These are phyloP conservation scores for Vireo altiloquus DNA, from an alignment of 2,113 vertebrate genomes.

Conservation along the genomic window DNA sequence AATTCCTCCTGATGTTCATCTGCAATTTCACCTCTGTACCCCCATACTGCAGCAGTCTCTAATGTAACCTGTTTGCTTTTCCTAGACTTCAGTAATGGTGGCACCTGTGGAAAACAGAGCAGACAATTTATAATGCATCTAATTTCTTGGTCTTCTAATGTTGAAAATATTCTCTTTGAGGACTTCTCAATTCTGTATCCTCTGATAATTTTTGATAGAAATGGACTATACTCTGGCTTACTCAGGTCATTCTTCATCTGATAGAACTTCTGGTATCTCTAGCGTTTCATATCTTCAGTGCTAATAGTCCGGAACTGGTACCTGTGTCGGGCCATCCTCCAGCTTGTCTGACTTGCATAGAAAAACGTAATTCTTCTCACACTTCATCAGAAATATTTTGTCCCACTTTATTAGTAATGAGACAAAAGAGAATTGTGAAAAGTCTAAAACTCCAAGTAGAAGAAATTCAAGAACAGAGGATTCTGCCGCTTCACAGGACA, in stretches of 20 bases:
- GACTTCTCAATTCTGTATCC: conserved; percentile 62
- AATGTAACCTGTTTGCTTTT: conserved; percentile 62
- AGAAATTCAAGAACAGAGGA: conserved; percentile 94
- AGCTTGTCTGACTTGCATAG: conserved; percentile 54
- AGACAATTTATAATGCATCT: conserved; percentile 58
- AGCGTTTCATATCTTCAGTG: conserved; percentile 37
- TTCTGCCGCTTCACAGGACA: conserved; percentile 79
- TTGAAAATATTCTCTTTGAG: conserved; percentile 61
- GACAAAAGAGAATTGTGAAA: conserved; percentile 86
- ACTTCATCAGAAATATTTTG: conserved; percentile 70
- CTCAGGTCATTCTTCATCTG: conserved; percentile 58
- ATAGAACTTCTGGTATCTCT: conserved; percentile 44
- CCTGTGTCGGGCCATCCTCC: conserved; percentile 30
- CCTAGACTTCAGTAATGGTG: conserved; percentile 66
- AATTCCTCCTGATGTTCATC: background rate
- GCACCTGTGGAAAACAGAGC: conserved; percentile 62
- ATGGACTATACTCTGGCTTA: conserved; percentile 51
- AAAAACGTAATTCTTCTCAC: conserved; percentile 49
- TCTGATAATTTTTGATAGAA: conserved; percentile 57
- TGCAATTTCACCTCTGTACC: conserved; percentile 21
- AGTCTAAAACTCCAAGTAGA: conserved; percentile 89
- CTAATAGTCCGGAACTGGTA: conserved; percentile 39
- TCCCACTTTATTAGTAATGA: conserved; percentile 76
- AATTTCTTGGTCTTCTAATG: conserved; percentile 54
- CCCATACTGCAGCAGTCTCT: conserved; percentile 13